Percentiles rank a stretch among this genome's conserved stretches.
Conservation (phyloP, 2,113 vertebrate genomes). For the Microcebus ravelobensis region DNA sequence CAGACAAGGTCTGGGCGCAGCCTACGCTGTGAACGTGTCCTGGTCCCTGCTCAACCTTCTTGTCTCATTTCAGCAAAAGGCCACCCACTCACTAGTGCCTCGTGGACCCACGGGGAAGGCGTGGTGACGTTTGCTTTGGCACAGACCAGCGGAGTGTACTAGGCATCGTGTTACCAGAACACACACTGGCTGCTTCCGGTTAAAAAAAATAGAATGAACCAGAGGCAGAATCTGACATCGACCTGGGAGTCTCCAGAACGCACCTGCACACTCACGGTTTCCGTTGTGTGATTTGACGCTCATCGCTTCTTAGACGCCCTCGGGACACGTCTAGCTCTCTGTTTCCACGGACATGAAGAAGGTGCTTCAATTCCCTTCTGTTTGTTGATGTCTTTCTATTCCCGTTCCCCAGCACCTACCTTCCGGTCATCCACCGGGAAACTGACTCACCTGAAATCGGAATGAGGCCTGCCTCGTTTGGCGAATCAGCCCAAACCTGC, state of each 20-base stretch:
- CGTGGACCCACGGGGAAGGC: neutral
- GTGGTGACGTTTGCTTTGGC: neutral
- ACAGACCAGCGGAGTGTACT: neutral
- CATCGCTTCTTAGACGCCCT: neutral
- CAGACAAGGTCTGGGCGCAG: neutral
- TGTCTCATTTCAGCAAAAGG: neutral
- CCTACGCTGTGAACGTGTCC: neutral
- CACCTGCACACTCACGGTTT: neutral
- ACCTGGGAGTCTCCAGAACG: neutral
- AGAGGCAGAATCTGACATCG: neutral
- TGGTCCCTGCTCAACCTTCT: neutral
- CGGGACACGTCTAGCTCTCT: fast-evolving
- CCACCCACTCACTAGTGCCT: neutral
- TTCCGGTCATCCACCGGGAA: neutral
- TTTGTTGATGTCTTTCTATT: neutral
- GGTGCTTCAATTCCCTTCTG: neutral
- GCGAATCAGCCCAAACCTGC: neutral
- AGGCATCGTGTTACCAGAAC: neutral
- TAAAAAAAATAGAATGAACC: neutral
- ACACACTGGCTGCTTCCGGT: neutral
- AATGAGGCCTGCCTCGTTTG: neutral
- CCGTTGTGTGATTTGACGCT: neutral
- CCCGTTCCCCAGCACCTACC: fast-evolving
- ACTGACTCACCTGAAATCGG: neutral
- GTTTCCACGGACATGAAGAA: neutral